These are phyloP conservation scores for Ictalurus furcatus DNA, from an alignment of 2,113 vertebrate genomes.

Conservation along the genomic window DNA sequence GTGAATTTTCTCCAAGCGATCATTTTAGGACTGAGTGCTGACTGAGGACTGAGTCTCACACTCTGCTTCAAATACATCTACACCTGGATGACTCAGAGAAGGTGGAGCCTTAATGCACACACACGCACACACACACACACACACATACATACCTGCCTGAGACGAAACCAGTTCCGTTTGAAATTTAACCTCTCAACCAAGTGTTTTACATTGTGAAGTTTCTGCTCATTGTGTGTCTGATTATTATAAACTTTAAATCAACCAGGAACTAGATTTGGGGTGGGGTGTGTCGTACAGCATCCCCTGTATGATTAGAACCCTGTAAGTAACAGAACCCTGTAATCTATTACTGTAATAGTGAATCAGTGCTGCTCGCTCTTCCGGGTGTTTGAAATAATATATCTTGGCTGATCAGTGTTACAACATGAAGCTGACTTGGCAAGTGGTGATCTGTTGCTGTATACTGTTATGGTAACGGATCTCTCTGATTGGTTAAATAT, in stretches of 20 bases:
- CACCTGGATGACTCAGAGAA: not conserved
- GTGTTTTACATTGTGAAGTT: not conserved
- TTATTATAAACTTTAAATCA: not conserved
- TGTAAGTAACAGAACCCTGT: too few relatives aligned
- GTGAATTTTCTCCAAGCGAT: not conserved
- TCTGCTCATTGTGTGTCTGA: not conserved
- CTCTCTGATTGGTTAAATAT: constrained; percentile 5
- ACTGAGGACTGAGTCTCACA: too few relatives aligned
- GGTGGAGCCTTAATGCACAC: not conserved
- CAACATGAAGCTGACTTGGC: too few relatives aligned
- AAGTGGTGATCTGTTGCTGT: too few relatives aligned
- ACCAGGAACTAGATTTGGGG: not conserved
- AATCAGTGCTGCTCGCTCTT: too few relatives aligned
- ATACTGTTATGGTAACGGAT: not conserved
- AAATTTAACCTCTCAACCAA: not conserved
- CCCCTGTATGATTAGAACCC: too few relatives aligned
- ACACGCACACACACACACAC: not conserved
- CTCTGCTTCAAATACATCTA: not conserved
- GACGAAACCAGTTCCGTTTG: not conserved
- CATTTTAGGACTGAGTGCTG: not conserved
- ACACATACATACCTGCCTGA: not conserved
- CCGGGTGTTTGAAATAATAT: too few relatives aligned
- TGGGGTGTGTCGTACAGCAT: too few relatives aligned
- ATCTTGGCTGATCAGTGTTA: not conserved
- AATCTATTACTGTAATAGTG: too few relatives aligned